These are phyloP conservation scores for Epizoanthus ramosus DNA, from an alignment of 92 coral and sea anemone genomes.

Conservation along the genomic window DNA sequence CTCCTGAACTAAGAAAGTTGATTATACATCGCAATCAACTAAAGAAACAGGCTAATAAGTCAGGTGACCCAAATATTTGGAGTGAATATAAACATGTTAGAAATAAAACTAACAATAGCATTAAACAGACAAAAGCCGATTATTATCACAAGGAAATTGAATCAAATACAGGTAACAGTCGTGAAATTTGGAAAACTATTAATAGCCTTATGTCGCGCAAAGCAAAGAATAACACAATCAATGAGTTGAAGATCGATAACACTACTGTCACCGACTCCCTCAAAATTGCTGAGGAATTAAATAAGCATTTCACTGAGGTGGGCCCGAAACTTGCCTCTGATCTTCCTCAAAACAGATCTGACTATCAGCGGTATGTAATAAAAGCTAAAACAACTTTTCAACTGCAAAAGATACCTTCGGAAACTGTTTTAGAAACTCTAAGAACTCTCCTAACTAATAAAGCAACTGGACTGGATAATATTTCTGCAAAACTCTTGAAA, in stretches of 20 bases:
- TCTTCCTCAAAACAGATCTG: background rate
- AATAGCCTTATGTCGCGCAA: background rate
- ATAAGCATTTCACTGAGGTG: background rate
- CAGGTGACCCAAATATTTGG: background rate
- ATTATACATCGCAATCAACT: conserved; percentile 12
- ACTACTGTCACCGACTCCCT: background rate
- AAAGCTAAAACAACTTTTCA: background rate
- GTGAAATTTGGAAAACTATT: background rate
- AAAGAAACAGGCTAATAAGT: background rate
- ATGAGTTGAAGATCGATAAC: conserved; percentile 1
- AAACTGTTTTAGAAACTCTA: background rate
- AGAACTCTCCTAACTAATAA: background rate
- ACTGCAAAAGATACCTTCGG: background rate
- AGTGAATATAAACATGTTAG: no score
- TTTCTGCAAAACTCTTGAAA: conserved; percentile 2
- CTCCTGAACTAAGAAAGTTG: background rate
- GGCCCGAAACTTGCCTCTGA: background rate
- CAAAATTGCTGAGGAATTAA: background rate
- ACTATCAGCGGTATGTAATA: background rate
- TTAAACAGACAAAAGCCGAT: background rate
- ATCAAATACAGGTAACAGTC: background rate
- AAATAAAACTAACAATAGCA: no score
- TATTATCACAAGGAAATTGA: conserved; percentile 4
- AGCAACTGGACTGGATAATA: conserved; percentile 5
- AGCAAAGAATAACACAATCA: background rate